Evolutionary conservation across 2,888 invertebrate genomes (phyloP).

Genomic region (Ennomos erosarius): DNA sequence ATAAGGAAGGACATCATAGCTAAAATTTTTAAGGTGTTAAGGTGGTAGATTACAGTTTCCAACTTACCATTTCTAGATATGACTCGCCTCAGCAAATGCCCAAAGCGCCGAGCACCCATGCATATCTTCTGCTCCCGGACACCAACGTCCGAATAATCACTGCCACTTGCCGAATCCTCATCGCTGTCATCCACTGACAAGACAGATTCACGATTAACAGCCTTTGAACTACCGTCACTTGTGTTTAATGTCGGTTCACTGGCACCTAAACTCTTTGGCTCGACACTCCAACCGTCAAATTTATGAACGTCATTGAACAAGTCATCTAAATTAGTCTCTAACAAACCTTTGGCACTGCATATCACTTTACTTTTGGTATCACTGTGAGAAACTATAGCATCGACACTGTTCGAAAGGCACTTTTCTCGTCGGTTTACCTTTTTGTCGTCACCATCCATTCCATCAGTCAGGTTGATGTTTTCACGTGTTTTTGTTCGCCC

Average conservation of each 20-base stretch:
- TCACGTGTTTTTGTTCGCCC: constrained; percentile 72
- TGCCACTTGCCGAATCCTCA: constrained; percentile 72
- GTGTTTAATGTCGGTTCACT: constrained; percentile 76
- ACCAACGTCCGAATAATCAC: constrained; percentile 75
- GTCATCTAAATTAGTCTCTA: constrained; percentile 83
- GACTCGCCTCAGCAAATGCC: constrained; percentile 75
- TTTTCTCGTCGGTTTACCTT: constrained; percentile 64
- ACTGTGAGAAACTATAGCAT: constrained; percentile 68
- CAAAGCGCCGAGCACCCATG: constrained; percentile 77
- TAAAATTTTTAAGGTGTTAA: too few relatives aligned
- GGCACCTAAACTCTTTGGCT: constrained; percentile 74
- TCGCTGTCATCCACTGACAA: constrained; percentile 75
- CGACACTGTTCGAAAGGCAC: constrained; percentile 75
- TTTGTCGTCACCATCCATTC: constrained; percentile 53
- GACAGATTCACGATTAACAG: constrained; percentile 69
- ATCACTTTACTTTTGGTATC: constrained; percentile 79
- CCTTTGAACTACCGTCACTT: constrained; percentile 55
- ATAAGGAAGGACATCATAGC: too few relatives aligned
- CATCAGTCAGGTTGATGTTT: constrained; percentile 58
- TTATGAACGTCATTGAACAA: constrained; percentile 72
- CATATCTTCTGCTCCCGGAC: constrained; percentile 75
- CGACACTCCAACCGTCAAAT: constrained; percentile 64
- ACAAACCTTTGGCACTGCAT: constrained; percentile 84
- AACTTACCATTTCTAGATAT: constrained; percentile 81
- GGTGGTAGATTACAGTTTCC: not conserved